phyloP scores from a whole-genome alignment of 2,888 invertebrate species.

The Erebia ligea region DNA sequence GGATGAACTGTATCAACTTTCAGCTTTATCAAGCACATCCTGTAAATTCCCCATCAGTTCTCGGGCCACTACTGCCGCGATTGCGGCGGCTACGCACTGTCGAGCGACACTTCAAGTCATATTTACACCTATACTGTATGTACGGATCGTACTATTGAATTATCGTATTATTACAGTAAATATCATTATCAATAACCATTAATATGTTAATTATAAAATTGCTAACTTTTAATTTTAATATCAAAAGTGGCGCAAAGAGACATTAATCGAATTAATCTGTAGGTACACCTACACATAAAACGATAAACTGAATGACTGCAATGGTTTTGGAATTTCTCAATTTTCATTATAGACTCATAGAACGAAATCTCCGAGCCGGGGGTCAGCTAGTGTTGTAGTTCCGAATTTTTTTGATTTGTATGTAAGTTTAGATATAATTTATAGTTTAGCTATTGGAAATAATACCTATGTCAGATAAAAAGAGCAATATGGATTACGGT shows the following conservation, averaged over 20 bases:
- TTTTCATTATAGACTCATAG: too few species aligned
- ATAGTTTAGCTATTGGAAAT: too few species aligned
- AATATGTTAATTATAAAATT: conserved; percentile 26
- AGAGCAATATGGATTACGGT: too few species aligned
- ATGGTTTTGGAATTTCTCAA: too few species aligned
- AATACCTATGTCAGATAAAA: too few species aligned
- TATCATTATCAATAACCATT: conserved; percentile 25
- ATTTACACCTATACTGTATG: conserved; percentile 44
- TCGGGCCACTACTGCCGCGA: conserved; percentile 63
- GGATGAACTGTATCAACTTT: not conserved
- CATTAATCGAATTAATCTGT: not conserved
- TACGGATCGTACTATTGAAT: conserved; percentile 42
- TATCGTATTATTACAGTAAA: conserved; percentile 24
- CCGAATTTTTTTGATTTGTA: too few species aligned
- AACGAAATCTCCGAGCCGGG: too few species aligned
- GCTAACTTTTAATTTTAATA: conserved; percentile 18
- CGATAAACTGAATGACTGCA: too few species aligned
- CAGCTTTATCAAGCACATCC: not conserved
- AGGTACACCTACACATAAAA: too few species aligned
- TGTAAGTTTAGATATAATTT: too few species aligned
- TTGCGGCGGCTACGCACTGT: conserved; percentile 60
- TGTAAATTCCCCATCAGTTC: not conserved
- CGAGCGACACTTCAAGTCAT: conserved; percentile 80
- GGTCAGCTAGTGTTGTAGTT: too few species aligned
- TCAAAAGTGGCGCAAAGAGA: conserved; percentile 10